Evolutionary conservation across 1,140 invertebrate species (phyloP).

Genomic region (Phenacoccus solenopsis): DNA sequence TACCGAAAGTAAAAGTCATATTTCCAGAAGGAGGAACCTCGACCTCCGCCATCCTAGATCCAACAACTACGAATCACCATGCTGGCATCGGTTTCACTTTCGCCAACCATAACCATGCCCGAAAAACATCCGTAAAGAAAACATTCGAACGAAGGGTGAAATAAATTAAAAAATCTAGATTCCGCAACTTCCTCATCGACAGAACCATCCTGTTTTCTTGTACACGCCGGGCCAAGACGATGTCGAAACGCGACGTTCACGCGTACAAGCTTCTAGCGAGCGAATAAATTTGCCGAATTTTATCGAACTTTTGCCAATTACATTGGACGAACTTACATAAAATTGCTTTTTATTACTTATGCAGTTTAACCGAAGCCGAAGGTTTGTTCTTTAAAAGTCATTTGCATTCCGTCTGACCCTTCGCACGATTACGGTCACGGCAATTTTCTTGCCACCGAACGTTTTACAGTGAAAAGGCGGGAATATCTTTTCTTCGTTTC

Average conservation of each 20-base stretch:
- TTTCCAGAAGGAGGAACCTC: too few relatives aligned
- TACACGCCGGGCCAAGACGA: background rate
- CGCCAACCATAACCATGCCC: too few relatives aligned
- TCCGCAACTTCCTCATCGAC: too few relatives aligned
- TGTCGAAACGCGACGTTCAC: background rate
- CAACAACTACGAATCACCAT: too few relatives aligned
- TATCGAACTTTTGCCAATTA: constrained; percentile 18
- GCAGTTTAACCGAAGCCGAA: background rate
- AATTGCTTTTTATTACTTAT: constrained; percentile 17
- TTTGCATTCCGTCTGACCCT: constrained; percentile 17
- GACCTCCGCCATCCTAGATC: too few relatives aligned
- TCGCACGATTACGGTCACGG: background rate
- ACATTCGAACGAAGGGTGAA: too few relatives aligned
- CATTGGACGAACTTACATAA: constrained; percentile 11
- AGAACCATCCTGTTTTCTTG: too few relatives aligned
- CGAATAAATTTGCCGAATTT: constrained; percentile 13
- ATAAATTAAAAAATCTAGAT: too few relatives aligned
- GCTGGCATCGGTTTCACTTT: too few relatives aligned
- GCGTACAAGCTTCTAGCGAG: background rate
- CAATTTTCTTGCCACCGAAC: constrained; percentile 4
- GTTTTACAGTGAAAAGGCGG: constrained; percentile 16
- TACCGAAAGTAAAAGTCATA: too few relatives aligned
- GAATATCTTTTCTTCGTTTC: constrained; percentile 12
- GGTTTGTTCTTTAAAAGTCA: constrained; percentile 16
- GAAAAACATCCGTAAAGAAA: too few relatives aligned